phyloP scores from a whole-genome alignment of 2,888 invertebrate species.

The Meghimatium bilineatum region DNA sequence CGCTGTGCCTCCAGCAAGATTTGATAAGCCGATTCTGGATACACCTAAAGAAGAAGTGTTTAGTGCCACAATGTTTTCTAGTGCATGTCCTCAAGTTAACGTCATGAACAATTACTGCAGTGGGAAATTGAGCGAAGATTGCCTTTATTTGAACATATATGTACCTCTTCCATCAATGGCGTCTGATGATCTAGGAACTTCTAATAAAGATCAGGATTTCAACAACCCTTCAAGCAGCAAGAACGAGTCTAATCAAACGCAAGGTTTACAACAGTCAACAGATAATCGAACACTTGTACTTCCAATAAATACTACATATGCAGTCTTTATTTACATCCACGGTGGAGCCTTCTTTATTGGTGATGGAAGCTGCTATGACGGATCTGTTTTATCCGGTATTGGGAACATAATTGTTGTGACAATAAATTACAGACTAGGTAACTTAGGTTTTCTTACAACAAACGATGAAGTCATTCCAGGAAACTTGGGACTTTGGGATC shows the following conservation, averaged over 20 bases:
- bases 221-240: neutral
- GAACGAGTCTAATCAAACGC: too few species aligned
- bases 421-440: constrained; percentile 35
- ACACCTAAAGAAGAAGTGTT: neutral
- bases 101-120: too few species aligned
- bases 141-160: constrained; percentile 31
- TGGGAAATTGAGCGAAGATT: constrained; percentile 26
- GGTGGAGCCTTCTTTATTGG: constrained; percentile 33
- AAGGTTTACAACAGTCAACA: neutral
- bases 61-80: neutral
- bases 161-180: neutral
- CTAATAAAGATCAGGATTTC: neutral
- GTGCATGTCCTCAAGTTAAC: neutral
- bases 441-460: constrained; percentile 27
- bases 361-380: constrained; percentile 11
- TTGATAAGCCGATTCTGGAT: neutral
- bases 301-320: neutral
- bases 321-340: constrained; percentile 29
- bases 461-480: constrained; percentile 33
- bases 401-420: constrained; percentile 34
- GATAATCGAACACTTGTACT: too few species aligned
- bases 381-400: neutral
- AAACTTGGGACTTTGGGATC: constrained; percentile 37
- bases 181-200: neutral
- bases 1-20: neutral